Percentiles rank a stretch among this genome's conserved stretches.
These are phyloP conservation scores for Rhabdophis nuchalis DNA, from an alignment of 2,797 vertebrate species.

Conservation along the genomic window DNA sequence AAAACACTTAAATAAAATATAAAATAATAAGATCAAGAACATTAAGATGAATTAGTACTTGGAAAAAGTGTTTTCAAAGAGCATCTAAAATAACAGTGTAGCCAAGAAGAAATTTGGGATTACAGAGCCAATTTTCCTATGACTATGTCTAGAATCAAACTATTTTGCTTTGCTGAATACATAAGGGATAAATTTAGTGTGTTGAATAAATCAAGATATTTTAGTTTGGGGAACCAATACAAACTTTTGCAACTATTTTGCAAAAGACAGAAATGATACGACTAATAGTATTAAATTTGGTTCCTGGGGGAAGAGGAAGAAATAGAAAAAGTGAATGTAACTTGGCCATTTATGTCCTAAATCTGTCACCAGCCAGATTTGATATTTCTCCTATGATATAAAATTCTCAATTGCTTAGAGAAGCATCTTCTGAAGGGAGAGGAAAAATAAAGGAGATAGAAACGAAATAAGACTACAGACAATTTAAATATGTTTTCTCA, in stretches of 20 bases:
- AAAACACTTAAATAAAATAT: neutral
- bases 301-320: neutral
- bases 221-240: neutral
- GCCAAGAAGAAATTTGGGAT: neutral
- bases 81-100: neutral
- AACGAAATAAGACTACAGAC: neutral
- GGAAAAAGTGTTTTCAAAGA: neutral
- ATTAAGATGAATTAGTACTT: neutral
- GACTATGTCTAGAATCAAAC: neutral
- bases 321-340: neutral
- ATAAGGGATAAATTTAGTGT: neutral
- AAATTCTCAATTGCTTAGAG: neutral
- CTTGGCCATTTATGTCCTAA: neutral
- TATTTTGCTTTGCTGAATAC: neutral
- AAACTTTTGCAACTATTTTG: neutral
- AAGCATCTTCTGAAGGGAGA: neutral
- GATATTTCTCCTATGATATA: neutral
- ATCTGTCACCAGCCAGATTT: neutral
- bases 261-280: neutral
- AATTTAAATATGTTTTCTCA: neutral
- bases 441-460: neutral
- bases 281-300: neutral
- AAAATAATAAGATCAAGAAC: neutral
- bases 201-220: neutral
- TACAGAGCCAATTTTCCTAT: neutral